Evolutionary conservation across 2,888 invertebrate species (phyloP), one percentile per base, ranked within the genome.

Genomic region (Hoplodrina blanda): DNA sequence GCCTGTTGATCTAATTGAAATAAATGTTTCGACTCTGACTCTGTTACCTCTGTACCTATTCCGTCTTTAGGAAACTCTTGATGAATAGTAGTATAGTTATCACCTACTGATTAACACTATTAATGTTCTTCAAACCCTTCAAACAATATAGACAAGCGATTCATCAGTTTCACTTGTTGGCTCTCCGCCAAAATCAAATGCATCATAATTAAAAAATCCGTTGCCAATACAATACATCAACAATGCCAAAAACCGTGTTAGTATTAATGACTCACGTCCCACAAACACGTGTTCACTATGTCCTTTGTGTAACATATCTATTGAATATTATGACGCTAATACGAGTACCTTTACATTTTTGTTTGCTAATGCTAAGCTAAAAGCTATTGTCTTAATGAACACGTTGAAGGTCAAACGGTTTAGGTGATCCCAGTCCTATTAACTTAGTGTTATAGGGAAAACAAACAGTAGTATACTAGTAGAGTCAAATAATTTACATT

Each of bases 201-300:
- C 89, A 91, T 91, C 83, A 84, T 87, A 89, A 91, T 91, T 89
- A 90, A 88, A 88, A 89, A 85, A 86, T 77, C 72, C 65, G 10
- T 62, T 86, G 87, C 91, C 92, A 92, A 93, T 93, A 95, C 95
- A 95, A 95, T 95, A 91, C 92, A 89, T 90, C 89, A 94, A 93
- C 94, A 94, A 92, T 92, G 91, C 95, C 94, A 95, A 95, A 95
- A 94, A 89, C 82, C 85, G 85, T 80, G 83, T 85, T 86, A 73
- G 82, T 90, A 83, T 88, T 95, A 95, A 96, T 96, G 95, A 96
- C 89, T 95, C 96, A 96, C 96, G 94, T 95, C 92, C 88, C 87
- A 91, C 91, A 92, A 92, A 96, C 95, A 96, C 92, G 92, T 95
- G 95, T 95, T 91, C 89, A 91, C 91, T 91, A 86, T 89, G 91